These are phyloP conservation scores for Mizuhopecten yessoensis DNA, from an alignment of 1,140 invertebrate genomes.

Conservation along the genomic window DNA sequence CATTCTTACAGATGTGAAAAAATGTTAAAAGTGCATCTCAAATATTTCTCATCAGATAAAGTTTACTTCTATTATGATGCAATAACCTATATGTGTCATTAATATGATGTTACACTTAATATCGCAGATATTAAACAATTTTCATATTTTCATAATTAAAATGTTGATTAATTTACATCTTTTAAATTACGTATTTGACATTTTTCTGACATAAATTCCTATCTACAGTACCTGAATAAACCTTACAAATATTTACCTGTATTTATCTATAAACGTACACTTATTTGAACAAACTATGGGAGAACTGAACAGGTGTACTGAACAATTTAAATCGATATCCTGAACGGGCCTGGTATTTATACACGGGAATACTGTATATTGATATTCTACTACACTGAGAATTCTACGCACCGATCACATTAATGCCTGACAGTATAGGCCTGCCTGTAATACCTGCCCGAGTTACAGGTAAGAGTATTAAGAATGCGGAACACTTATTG, in stretches of 20 bases:
- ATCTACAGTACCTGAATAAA: too few species aligned
- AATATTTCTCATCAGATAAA: not conserved
- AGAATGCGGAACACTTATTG: conserved; percentile 38
- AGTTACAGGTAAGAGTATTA: not conserved
- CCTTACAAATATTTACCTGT: not conserved
- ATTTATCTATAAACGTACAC: not conserved
- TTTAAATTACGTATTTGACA: not conserved
- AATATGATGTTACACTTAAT: too few species aligned
- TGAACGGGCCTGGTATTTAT: not conserved
- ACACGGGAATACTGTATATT: not conserved
- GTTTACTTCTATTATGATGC: not conserved
- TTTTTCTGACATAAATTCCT: not conserved
- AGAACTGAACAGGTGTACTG: not conserved
- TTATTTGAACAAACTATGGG: not conserved
- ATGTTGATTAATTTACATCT: not conserved
- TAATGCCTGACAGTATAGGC: not conserved
- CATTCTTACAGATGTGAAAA: not conserved
- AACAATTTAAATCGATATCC: not conserved
- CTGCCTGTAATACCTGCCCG: not conserved
- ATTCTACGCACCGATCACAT: not conserved
- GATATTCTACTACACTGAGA: not conserved
- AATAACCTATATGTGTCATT: not conserved
- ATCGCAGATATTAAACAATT: not conserved
- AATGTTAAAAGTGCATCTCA: not conserved
- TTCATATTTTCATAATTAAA: not conserved